Evolutionary conservation across 2,888 invertebrate species (phyloP), one percentile per base, ranked within the genome.

Genomic region (Papilio protenor): DNA sequence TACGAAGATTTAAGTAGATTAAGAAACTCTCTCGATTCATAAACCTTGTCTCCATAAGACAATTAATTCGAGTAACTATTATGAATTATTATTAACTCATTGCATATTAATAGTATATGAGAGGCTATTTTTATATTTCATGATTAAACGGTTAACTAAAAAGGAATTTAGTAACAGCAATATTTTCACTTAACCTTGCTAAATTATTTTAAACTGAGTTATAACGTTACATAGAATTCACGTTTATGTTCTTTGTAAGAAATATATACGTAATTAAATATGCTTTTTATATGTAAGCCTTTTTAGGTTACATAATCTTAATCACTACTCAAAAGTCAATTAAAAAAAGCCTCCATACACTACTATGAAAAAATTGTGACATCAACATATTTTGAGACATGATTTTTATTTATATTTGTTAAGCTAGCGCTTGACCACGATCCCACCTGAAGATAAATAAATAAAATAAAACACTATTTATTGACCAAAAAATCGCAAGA

Each of bases 211-310:
- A 40, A 40, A 40, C 40, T 40, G 6, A 40, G 40, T 40, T 40
- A 40, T 8, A 40, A 40, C 40, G 5, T 40, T 40, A 8, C 8
- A 40, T 40, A 40, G 8, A 40, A 40, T 40, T 40, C 8, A 40
- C 40, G 40, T 40, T 40, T 40, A 40, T 40, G 40, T 40, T 40
- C 40, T 71, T 55, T 73, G 64, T 10, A 21, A 23, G 40, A 6
- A 18, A 49, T 47, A 71, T 49, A 71, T 71, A 76, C 76, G 21
- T 21, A 27, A 55, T 11, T 23, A 59, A 45, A 23, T 70, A 23
- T 18, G 27, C 55, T 27, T 4, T 18, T 12, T 16, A 23, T 73
- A 33, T 57, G 8, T 57, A 14, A 40, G 2, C n/a, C 40, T 55
- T 14, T 16, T 52, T 33, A 33, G 64, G 3, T 61, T 61, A 21